phyloP scores from a whole-genome alignment of 2,113 vertebrate genomes.

The Ancistrus triradiatus region DNA sequence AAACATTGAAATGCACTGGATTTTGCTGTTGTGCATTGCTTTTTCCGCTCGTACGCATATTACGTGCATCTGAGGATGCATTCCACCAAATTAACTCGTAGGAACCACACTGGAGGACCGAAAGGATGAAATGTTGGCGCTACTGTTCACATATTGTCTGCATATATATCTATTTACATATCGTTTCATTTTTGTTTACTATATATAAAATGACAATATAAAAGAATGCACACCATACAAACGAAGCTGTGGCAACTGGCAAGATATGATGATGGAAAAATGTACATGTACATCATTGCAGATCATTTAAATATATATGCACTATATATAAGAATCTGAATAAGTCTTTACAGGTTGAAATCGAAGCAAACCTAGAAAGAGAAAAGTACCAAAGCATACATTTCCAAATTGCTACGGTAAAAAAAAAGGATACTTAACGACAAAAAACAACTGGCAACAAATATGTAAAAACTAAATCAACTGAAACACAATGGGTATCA shows the following conservation, averaged over 20 bases:
- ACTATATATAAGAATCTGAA: slow-evolving; percentile 65
- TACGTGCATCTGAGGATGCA: slow-evolving; percentile 83
- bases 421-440: slow-evolving; percentile 79
- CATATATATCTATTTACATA: slow-evolving; percentile 66
- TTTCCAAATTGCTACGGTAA: slow-evolving; percentile 80
- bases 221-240: slow-evolving; percentile 99
- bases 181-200: slow-evolving; percentile 58
- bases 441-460: slow-evolving; percentile 64
- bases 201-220: slow-evolving; percentile 99
- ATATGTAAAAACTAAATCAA: slow-evolving; percentile 35
- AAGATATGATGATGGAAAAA: slow-evolving; percentile 86
- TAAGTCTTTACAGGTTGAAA: slow-evolving; percentile 63
- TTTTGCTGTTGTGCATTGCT: slow-evolving; percentile 76
- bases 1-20: slow-evolving; percentile 91
- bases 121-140: slow-evolving; percentile 79
- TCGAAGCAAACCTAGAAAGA: slow-evolving; percentile 64
- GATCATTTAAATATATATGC: slow-evolving; percentile 84
- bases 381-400: slow-evolving; percentile 87
- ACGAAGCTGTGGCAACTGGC: slow-evolving; percentile 91
- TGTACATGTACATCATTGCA: slow-evolving; percentile 87
- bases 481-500: slow-evolving; percentile 30
- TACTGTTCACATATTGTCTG: slow-evolving; percentile 87
- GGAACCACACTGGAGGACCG: slow-evolving; percentile 91
- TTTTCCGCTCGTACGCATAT: slow-evolving; percentile 77
- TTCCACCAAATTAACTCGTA: slow-evolving; percentile 83